Conservation (phyloP, 1,140 invertebrate species). For the Chymomyza costata region DNA sequence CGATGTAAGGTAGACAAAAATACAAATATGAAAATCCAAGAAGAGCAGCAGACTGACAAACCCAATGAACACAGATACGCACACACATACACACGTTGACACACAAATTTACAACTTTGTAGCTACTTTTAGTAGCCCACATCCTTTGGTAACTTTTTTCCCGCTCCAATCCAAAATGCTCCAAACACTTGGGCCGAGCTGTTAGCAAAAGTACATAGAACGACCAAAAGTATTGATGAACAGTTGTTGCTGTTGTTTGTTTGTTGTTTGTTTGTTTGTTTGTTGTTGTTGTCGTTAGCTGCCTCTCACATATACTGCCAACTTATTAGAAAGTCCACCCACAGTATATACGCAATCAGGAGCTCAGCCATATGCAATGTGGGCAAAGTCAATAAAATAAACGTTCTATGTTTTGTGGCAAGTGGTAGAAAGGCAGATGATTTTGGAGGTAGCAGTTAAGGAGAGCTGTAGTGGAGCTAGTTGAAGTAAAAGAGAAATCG, state of each 20-base stretch:
- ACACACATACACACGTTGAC: conserved; percentile 46
- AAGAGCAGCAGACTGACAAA: conserved; percentile 16
- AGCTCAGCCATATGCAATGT: conserved; percentile 26
- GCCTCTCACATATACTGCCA: conserved; percentile 15
- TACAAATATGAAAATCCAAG: conserved; percentile 59
- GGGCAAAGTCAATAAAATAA: conserved; percentile 67
- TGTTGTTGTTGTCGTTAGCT: conserved; percentile 24
- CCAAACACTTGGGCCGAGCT: conserved; percentile 12
- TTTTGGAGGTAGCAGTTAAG: background rate
- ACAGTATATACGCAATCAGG: conserved; percentile 24
- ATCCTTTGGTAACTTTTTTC: no score
- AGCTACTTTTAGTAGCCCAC: conserved; percentile 37
- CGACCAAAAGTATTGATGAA: conserved; percentile 67
- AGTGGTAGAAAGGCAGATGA: conserved; percentile 7
- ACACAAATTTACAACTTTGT: conserved; percentile 67
- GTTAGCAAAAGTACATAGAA: conserved; percentile 32
- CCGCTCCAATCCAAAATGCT: no score
- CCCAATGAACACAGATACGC: conserved; percentile 4
- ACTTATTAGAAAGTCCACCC: conserved; percentile 65
- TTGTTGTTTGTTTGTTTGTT: conserved; percentile 53
- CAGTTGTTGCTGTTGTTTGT: conserved; percentile 38
- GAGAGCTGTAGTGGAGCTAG: conserved; percentile 1
- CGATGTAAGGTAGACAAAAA: conserved; percentile 45
- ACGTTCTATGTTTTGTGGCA: conserved; percentile 57
- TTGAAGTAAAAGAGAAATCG: conserved; percentile 30